Evolutionary conservation across 2,113 vertebrate species (phyloP).

Genomic region (Calonectris borealis): DNA sequence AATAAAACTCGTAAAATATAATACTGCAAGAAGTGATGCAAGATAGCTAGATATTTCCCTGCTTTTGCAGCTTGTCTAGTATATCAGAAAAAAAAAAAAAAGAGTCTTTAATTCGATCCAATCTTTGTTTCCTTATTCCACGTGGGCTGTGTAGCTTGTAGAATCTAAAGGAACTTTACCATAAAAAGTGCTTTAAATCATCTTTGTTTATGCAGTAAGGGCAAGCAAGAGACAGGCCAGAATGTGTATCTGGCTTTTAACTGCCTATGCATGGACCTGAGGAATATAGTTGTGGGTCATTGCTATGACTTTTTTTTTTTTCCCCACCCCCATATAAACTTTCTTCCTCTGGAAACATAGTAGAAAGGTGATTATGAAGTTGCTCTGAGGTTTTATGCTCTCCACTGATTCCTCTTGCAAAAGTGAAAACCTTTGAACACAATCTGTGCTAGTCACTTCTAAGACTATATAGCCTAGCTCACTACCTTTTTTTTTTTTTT

Average conservation of each 20-base stretch:
- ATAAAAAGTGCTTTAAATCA: not conserved
- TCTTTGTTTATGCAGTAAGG: not conserved
- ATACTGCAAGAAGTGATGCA: not conserved
- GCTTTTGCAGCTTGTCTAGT: not conserved
- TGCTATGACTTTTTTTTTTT: not conserved
- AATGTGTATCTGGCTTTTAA: not conserved
- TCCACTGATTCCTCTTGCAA: not conserved
- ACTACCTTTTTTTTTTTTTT: not conserved
- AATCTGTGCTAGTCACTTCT: not conserved
- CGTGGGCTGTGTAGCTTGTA: not conserved
- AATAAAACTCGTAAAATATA: not conserved
- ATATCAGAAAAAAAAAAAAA: not conserved
- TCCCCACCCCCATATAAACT: not conserved
- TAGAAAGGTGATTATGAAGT: not conserved
- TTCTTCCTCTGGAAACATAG: not conserved
- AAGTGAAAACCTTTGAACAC: not conserved
- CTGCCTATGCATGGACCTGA: not conserved
- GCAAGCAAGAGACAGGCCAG: not conserved
- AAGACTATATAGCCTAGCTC: not conserved
- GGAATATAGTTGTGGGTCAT: not conserved
- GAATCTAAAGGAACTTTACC: not conserved
- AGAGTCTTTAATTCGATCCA: not conserved
- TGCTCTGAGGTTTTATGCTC: not conserved
- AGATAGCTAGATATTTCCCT: accelerated
- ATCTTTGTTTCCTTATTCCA: not conserved